Evolutionary conservation across 2,888 invertebrate genomes (phyloP).

Genomic region (Cephus runcator): DNA sequence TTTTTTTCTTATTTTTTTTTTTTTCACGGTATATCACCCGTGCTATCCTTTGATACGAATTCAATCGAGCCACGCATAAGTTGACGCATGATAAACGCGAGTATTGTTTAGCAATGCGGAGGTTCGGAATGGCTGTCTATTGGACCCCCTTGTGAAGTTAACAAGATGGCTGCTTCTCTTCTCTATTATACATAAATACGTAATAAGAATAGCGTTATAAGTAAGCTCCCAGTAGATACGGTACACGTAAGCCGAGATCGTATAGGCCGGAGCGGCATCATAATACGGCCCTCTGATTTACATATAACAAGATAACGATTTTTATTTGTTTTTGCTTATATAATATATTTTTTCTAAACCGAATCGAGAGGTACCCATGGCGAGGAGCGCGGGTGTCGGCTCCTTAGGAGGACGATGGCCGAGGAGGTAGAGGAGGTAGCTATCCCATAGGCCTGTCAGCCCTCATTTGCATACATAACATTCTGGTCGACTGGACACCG

Average conservation of each 20-base stretch:
- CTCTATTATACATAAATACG: slow-evolving; percentile 50
- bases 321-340: slow-evolving; percentile 53
- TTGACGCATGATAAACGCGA: slow-evolving; percentile 46
- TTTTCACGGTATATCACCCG: no score
- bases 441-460: slow-evolving; percentile 59
- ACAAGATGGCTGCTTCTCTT: slow-evolving; percentile 43
- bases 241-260: slow-evolving; percentile 4
- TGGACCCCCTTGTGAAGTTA: not conserved
- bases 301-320: slow-evolving; percentile 62
- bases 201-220: slow-evolving; percentile 49
- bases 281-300: slow-evolving; percentile 52
- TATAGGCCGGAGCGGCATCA: slow-evolving; percentile 34
- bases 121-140: slow-evolving; percentile 27
- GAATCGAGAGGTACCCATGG: slow-evolving; percentile 28
- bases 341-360: slow-evolving; percentile 53
- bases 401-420: slow-evolving; percentile 16
- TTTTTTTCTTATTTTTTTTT: no score
- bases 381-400: slow-evolving; percentile 3
- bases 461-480: slow-evolving; percentile 66
- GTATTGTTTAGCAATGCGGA: slow-evolving; percentile 26
- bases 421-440: slow-evolving; percentile 33
- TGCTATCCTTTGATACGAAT: no score
- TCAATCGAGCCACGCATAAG: not conserved
- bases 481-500: slow-evolving; percentile 64
- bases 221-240: slow-evolving; percentile 30